Conservation (phyloP, 1,140 invertebrate species). For the Caerostris darwini region DNA sequence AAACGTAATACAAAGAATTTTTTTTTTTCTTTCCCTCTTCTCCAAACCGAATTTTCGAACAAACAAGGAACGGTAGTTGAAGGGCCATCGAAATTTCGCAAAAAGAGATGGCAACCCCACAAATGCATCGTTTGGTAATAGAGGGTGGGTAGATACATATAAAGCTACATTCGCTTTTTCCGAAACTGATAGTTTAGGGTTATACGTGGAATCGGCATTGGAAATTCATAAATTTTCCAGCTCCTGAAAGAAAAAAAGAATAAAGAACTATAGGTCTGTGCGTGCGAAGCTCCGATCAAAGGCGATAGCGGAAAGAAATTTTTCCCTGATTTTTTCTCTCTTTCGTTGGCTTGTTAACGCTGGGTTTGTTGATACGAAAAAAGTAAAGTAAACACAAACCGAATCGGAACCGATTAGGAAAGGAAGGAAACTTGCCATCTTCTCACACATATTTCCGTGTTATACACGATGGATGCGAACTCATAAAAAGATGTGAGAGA, state of each 20-base stretch:
- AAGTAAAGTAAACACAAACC: not conserved
- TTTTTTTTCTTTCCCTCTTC: not conserved
- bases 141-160: conserved; percentile 15
- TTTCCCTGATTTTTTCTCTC: not conserved
- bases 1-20: conserved; percentile 58
- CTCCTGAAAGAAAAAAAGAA: not conserved
- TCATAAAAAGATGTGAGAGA: not conserved
- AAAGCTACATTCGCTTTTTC: conserved; percentile 3
- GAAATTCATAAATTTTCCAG: conserved; percentile 62
- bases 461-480: not conserved
- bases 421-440: not conserved
- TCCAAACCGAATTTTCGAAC: not conserved
- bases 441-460: not conserved
- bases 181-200: conserved; percentile 60
- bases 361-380: not conserved
- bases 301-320: not conserved
- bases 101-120: not conserved
- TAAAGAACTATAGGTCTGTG: not conserved
- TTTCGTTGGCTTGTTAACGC: not conserved
- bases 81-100: not conserved
- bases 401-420: conserved; percentile 20
- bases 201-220: conserved; percentile 34
- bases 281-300: conserved; percentile 31
- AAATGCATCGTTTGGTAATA: not conserved
- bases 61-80: not conserved